Percentiles rank a stretch among this genome's conserved stretches.
These are phyloP conservation scores for Holothuria leucospilota DNA, from an alignment of 53 echinoderm and acorn worm genomes.

Conservation along the genomic window DNA sequence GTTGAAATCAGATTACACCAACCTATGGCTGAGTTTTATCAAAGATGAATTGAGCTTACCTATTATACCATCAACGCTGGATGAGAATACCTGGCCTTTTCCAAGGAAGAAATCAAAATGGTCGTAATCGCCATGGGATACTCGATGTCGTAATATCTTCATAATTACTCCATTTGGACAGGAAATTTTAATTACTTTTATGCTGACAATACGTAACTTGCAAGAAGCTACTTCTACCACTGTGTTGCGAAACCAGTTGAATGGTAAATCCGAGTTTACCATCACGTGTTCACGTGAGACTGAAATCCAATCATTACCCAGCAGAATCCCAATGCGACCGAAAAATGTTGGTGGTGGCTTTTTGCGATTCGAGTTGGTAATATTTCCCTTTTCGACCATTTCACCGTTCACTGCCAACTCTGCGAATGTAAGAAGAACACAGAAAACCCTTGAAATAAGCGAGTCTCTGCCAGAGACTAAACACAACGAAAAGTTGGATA, in stretches of 20 bases:
- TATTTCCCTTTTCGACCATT: constrained; percentile 25
- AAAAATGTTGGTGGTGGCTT: constrained; percentile 14
- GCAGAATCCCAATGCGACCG: not conserved
- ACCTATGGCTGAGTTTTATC: too few relatives aligned
- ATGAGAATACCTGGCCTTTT: constrained; percentile 48
- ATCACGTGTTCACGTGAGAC: constrained; percentile 3
- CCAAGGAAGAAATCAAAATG: constrained; percentile 71
- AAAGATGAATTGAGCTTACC: not conserved
- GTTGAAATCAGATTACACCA: too few relatives aligned
- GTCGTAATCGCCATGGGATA: constrained; percentile 4
- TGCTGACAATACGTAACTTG: not conserved
- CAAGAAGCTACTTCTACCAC: constrained; percentile 12
- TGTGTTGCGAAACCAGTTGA: not conserved
- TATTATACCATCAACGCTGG: constrained; percentile 68
- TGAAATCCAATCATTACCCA: constrained; percentile 18
- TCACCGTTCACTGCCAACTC: constrained; percentile 30
- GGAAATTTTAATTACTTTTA: not conserved
- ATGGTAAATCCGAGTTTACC: not conserved
- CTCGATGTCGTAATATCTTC: not conserved
- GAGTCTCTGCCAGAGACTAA: too few relatives aligned
- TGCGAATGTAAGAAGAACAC: not conserved
- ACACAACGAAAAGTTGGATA: too few relatives aligned
- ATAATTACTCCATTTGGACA: constrained; percentile 1
- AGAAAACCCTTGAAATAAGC: not conserved
- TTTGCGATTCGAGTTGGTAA: not conserved